Conservation (phyloP, 2,797 vertebrate genomes). For the Pygocentrus nattereri region DNA sequence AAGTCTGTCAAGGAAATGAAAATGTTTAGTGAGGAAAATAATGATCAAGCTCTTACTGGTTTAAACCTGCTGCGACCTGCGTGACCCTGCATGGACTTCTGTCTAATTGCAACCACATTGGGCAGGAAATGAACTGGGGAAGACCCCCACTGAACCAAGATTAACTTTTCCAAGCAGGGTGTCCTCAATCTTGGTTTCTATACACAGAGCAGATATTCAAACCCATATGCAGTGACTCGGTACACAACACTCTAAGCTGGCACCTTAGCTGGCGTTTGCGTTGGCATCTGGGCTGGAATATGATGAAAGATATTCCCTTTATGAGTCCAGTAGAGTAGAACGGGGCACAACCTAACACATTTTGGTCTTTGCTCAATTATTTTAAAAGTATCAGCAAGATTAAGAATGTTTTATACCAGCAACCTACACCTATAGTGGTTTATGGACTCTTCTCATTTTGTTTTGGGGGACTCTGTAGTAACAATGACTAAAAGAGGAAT, state of each 20-base stretch:
- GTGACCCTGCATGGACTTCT: slow-evolving; percentile 9
- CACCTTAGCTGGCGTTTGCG: no score
- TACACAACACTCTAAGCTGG: not conserved
- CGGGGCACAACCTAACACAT: not conserved
- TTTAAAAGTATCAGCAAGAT: not conserved
- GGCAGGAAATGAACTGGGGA: slow-evolving; percentile 52
- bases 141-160: slow-evolving; percentile 29
- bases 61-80: slow-evolving; percentile 42
- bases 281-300: not conserved
- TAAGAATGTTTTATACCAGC: no score
- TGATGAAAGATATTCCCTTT: not conserved
- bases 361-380: not conserved
- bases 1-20: slow-evolving; percentile 47
- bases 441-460: no score
- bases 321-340: no score
- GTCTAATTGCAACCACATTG: slow-evolving; percentile 54
- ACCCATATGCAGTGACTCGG: not conserved
- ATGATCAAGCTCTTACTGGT: slow-evolving; percentile 50
- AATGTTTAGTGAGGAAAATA: slow-evolving; percentile 50
- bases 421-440: no score
- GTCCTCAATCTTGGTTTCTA: not conserved
- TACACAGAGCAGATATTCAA: not conserved
- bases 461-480: no score
- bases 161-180: slow-evolving; percentile 23
- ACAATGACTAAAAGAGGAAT: no score